Evolutionary conservation across 2,888 invertebrate species (phyloP), one percentile per base, ranked within the genome.

Genomic region (Ichneumoninae sp.): DNA sequence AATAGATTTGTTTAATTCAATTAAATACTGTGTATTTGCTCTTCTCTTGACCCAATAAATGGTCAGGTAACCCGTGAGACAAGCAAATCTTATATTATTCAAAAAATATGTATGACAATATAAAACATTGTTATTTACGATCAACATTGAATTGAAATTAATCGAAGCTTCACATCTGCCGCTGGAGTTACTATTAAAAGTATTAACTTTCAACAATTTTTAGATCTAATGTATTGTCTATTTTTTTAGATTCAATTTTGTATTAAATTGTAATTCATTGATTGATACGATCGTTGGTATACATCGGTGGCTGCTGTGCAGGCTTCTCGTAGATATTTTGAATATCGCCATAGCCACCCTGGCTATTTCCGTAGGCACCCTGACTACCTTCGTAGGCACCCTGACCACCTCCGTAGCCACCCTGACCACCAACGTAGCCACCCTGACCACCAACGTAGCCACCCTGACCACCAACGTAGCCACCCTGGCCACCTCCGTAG

Each of bases 401-500:
- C 60, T 16, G 30, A 5, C 1, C 33, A 30, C 1, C 5, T 60
- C 62, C 62, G 3, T 33, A 62, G 4, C n/a, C 8, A 33, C n/a
- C n/a, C 33, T 33, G 62, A n/a, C 5, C 62, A 1, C 30, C 16
- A n/a, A 6, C 60, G 13, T 57, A 22, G 7, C 22, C 6, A 19
- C 54, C 54, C 52, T 1, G 52, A 8, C 2, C 52, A 8, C 2
- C 10, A 22, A 22, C 54, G 22, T 54, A 54, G 0, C 8, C 6
- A 19, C 54, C 22, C 54, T 1, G 54, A 3, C 19, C 19, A 8
- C 22, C 26, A 4, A 13, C 57, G 1, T 13, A 13, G 57, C 1
- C 22, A 54, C 54, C 54, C 36, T 71, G 71, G 40, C 54, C 7
- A 54, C 54, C 54, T 19, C 10, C 54, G 13, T 57, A 71, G 5